These are phyloP conservation scores for Microplitis demolitor DNA, from an alignment of 1,140 invertebrate genomes.

Conservation along the genomic window DNA sequence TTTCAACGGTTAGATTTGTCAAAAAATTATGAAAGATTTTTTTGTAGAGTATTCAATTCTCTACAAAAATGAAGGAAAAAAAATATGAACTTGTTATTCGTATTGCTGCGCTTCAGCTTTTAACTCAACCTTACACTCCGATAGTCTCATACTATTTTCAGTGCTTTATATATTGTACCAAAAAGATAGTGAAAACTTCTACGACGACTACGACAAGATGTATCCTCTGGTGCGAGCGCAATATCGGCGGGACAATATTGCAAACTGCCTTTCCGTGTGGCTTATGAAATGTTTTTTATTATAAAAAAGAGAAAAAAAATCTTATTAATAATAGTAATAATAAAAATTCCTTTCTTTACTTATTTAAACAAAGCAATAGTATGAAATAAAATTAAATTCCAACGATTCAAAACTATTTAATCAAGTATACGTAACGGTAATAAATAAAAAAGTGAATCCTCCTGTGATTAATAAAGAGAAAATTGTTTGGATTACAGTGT, in stretches of 20 bases:
- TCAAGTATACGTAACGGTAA: not conserved
- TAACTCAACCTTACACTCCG: not conserved
- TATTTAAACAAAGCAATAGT: not conserved
- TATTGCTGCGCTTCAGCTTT: not conserved
- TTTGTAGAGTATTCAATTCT: too few species aligned
- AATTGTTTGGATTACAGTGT: too few species aligned
- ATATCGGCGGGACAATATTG: conserved; percentile 25
- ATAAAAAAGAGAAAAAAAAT: not conserved
- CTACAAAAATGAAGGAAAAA: not conserved
- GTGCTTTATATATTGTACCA: not conserved
- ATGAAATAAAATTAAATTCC: not conserved
- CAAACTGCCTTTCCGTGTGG: conserved; percentile 15
- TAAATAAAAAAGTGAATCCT: not conserved
- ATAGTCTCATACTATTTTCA: too few species aligned
- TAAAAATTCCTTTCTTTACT: not conserved
- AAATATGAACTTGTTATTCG: conserved; percentile 17
- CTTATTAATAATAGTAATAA: not conserved
- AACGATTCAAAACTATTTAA: too few species aligned
- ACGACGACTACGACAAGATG: not conserved
- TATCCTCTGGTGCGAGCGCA: conserved; percentile 19
- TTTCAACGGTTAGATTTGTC: too few species aligned
- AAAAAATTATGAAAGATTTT: too few species aligned
- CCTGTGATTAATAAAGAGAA: too few species aligned
- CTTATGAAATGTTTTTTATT: conserved; percentile 21
- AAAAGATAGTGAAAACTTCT: conserved; percentile 6